Percentiles rank a stretch among this genome's conserved stretches.
These are phyloP conservation scores for Morpho helenor DNA, from an alignment of 2,888 invertebrate genomes.

Conservation along the genomic window DNA sequence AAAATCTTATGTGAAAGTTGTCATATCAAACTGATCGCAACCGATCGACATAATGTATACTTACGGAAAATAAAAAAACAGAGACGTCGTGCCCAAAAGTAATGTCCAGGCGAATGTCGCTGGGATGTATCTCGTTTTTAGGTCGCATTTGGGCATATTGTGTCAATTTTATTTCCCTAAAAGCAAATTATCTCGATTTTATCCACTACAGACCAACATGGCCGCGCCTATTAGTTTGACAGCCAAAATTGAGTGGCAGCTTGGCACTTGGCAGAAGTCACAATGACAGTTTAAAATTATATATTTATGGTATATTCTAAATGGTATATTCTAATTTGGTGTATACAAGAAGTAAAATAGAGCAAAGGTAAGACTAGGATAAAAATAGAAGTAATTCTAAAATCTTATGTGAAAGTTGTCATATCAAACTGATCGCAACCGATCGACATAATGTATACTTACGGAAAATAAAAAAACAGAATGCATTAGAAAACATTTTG, in stretches of 20 bases:
- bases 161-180: constrained; percentile 71
- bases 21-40: constrained; percentile 65
- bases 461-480: constrained; percentile 98
- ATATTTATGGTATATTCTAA: too few relatives aligned
- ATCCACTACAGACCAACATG: constrained; percentile 81
- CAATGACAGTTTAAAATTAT: constrained; percentile 22
- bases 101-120: constrained; percentile 99
- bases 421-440: constrained; percentile 63
- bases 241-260: constrained; percentile 46
- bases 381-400: constrained; percentile 66
- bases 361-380: constrained; percentile 51
- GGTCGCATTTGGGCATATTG: constrained; percentile 97
- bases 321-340: too few relatives aligned
- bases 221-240: constrained; percentile 80
- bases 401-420: constrained; percentile 73
- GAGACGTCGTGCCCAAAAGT: constrained; percentile 93
- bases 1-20: constrained; percentile 72
- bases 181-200: constrained; percentile 69
- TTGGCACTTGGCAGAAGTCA: constrained; percentile 21
- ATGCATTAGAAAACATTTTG: too few relatives aligned
- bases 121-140: constrained; percentile 97
- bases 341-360: constrained; percentile 37
- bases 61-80: constrained; percentile 99
- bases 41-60: constrained; percentile 78
- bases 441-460: constrained; percentile 82